phyloP scores from a whole-genome alignment of 1,140 invertebrate species.

The Adoxophyes honmai region DNA sequence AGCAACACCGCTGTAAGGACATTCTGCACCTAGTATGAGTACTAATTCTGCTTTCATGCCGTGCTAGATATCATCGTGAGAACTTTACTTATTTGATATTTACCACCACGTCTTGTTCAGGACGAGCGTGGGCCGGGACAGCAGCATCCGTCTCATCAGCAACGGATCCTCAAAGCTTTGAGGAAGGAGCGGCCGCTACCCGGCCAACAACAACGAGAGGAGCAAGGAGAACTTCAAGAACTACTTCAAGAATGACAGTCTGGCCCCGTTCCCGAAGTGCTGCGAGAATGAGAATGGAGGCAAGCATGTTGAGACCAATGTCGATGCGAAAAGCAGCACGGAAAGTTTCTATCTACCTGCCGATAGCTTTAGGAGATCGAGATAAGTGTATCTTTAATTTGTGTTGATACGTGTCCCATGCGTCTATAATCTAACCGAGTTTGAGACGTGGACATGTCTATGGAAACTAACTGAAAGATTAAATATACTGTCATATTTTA shows the following conservation, averaged over 20 bases:
- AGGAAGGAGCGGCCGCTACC: slow-evolving; percentile 40
- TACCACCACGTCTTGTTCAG: slow-evolving; percentile 32
- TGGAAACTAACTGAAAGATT: too few species aligned
- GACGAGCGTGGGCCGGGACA: slow-evolving; percentile 58
- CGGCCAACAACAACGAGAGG: slow-evolving; percentile 43
- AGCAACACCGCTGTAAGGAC: too few species aligned
- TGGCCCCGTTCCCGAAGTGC: slow-evolving; percentile 56
- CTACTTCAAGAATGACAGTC: slow-evolving; percentile 39
- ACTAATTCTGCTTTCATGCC: too few species aligned
- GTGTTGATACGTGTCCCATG: too few species aligned
- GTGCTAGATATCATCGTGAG: too few species aligned
- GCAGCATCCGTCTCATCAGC: slow-evolving; percentile 61
- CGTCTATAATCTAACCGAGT: too few species aligned
- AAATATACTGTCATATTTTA: too few species aligned
- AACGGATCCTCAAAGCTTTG: slow-evolving; percentile 64
- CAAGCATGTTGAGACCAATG: slow-evolving; percentile 38
- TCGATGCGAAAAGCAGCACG: slow-evolving; percentile 45
- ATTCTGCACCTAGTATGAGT: too few species aligned
- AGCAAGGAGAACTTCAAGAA: slow-evolving; percentile 59
- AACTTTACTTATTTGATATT: too few species aligned
- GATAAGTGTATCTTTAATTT: slow-evolving; percentile 9
- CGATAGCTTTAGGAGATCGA: slow-evolving; percentile 22
- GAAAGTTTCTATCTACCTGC: slow-evolving; percentile 52
- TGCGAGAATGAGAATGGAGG: slow-evolving; percentile 52
- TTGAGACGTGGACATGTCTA: too few species aligned